Evolutionary conservation across 2,888 invertebrate genomes (phyloP).

Genomic region (Xylota sylvarum): DNA sequence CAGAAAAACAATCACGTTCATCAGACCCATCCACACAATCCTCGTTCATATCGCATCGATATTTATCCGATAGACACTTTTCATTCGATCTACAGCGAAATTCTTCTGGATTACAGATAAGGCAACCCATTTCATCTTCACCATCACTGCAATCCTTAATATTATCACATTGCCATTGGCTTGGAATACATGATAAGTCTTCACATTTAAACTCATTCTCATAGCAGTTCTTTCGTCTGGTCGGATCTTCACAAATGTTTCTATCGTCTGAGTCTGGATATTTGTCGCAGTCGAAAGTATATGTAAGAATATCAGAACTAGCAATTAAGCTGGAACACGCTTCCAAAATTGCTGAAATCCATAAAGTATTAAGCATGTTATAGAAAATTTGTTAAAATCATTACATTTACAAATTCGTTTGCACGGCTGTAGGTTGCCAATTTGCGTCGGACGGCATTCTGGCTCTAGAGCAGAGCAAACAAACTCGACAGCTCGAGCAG

Average conservation of each 20-base stretch:
- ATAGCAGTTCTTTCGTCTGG: slow-evolving; percentile 85
- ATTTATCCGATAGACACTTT: slow-evolving; percentile 87
- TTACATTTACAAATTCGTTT: slow-evolving; percentile 88
- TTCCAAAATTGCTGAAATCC: slow-evolving; percentile 87
- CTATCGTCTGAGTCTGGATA: slow-evolving; percentile 86
- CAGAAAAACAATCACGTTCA: slow-evolving; percentile 86
- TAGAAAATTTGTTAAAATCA: slow-evolving; percentile 1
- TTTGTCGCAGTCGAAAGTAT: slow-evolving; percentile 87
- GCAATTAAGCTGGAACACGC: slow-evolving; percentile 87
- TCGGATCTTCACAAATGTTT: slow-evolving; percentile 86
- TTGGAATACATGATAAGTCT: slow-evolving; percentile 87
- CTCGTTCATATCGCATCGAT: slow-evolving; percentile 87
- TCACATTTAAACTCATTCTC: slow-evolving; percentile 86
- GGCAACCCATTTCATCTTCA: slow-evolving; percentile 85
- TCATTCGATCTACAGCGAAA: slow-evolving; percentile 85
- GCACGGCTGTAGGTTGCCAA: slow-evolving; percentile 87
- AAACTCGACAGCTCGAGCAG: slow-evolving; percentile 87
- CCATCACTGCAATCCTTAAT: slow-evolving; percentile 85
- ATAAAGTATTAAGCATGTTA: slow-evolving; percentile 25
- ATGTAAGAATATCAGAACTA: slow-evolving; percentile 85
- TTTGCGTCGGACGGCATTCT: slow-evolving; percentile 88
- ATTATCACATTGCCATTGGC: slow-evolving; percentile 87
- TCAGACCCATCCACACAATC: slow-evolving; percentile 89
- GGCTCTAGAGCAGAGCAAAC: slow-evolving; percentile 88
- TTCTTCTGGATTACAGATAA: slow-evolving; percentile 85